These are phyloP conservation scores for Syngnathus typhle DNA, from an alignment of 2,113 vertebrate species.

Conservation along the genomic window DNA sequence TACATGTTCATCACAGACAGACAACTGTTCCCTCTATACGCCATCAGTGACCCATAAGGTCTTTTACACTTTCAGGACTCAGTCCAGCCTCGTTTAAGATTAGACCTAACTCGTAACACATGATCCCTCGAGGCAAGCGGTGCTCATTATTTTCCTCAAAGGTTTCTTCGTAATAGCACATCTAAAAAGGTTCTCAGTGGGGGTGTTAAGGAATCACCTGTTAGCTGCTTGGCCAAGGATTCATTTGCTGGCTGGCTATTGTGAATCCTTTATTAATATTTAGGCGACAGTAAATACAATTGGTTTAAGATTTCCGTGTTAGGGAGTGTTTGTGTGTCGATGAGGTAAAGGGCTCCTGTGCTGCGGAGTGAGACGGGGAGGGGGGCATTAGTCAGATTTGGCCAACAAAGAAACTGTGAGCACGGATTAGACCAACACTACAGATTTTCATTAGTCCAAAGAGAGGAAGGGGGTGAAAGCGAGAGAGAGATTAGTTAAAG, in stretches of 20 bases:
- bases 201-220: not conserved
- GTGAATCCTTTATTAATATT: not conserved
- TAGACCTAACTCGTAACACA: not conserved
- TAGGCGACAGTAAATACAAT: not conserved
- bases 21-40: not conserved
- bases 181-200: not conserved
- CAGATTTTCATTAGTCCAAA: conserved; percentile 62
- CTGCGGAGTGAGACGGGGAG: conserved; percentile 50
- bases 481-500: conserved; percentile 23
- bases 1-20: not conserved
- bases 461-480: conserved; percentile 47
- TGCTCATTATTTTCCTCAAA: not conserved
- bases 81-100: not conserved
- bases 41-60: not conserved
- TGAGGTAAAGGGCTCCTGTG: conserved; percentile 50
- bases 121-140: not conserved
- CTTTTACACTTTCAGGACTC: not conserved
- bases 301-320: not conserved
- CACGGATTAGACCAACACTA: conserved; percentile 64
- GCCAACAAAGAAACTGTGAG: conserved; percentile 65
- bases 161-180: not conserved
- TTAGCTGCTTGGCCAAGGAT: not conserved
- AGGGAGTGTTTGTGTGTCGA: conserved; percentile 18
- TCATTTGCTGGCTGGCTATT: not conserved
- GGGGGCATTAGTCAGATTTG: conserved; percentile 65